These are phyloP conservation scores for Pangasianodon gigas DNA, from an alignment of 2,113 vertebrate species.

Conservation along the genomic window DNA sequence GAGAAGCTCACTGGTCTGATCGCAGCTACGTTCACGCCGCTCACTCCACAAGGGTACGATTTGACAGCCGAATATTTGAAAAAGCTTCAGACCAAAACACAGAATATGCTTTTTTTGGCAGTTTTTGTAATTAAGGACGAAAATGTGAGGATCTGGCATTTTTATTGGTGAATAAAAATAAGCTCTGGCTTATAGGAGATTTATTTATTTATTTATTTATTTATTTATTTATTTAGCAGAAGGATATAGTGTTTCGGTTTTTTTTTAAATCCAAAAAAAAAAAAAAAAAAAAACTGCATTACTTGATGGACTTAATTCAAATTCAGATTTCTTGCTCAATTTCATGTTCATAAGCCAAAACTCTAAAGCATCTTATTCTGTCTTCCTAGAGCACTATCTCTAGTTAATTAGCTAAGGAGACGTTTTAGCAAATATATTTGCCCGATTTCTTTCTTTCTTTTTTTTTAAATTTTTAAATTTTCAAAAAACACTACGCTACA, in stretches of 20 bases:
- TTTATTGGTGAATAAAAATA: too few relatives aligned
- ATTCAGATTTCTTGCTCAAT: not conserved
- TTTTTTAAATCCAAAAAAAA: not conserved
- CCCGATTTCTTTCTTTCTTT: too few relatives aligned
- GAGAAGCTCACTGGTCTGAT: slow-evolving; percentile 81
- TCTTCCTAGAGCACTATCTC: not conserved
- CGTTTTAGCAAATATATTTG: not conserved
- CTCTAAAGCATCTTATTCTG: not conserved
- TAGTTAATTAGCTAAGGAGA: not conserved
- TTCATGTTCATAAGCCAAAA: not conserved
- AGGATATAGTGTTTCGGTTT: too few relatives aligned
- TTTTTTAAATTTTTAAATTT: too few relatives aligned
- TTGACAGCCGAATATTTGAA: not conserved
- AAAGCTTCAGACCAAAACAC: not conserved
- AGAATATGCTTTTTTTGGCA: not conserved
- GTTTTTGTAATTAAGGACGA: not conserved
- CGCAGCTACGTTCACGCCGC: slow-evolving; percentile 89
- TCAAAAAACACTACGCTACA: too few relatives aligned
- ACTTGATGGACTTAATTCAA: not conserved
- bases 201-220: too few relatives aligned
- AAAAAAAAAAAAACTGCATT: not conserved
- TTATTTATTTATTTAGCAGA: too few relatives aligned
- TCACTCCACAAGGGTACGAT: slow-evolving; percentile 82
- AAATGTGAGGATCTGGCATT: not conserved
- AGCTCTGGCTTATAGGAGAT: too few relatives aligned